These are phyloP conservation scores for Tinea pellionella DNA, from an alignment of 2,888 invertebrate species.

Conservation along the genomic window DNA sequence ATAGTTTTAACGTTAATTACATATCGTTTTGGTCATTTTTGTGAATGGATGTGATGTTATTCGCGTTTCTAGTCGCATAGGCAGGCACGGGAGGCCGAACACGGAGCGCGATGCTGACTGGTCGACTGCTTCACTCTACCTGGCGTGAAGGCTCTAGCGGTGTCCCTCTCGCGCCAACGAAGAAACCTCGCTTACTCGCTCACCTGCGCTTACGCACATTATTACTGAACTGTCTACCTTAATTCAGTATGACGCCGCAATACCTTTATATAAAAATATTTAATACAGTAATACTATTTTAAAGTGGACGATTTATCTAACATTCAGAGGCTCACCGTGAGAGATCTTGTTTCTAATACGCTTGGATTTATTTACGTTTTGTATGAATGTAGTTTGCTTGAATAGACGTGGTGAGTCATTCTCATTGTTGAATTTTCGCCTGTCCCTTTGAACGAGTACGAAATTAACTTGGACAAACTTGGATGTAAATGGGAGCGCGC, in stretches of 20 bases:
- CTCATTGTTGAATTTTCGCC: background rate
- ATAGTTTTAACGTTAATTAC: background rate
- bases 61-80: background rate
- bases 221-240: background rate
- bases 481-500: no score
- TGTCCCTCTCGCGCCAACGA: constrained; percentile 36
- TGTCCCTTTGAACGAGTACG: background rate
- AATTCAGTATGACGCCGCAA: background rate
- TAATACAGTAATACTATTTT: background rate
- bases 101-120: constrained; percentile 7
- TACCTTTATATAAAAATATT: background rate
- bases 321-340: background rate
- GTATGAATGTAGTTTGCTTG: background rate
- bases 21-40: background rate
- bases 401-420: background rate
- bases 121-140: constrained; percentile 33
- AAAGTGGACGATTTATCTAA: background rate
- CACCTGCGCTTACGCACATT: constrained; percentile 31
- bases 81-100: background rate
- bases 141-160: constrained; percentile 39
- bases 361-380: constrained; percentile 1
- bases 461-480: no score
- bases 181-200: constrained; percentile 29
- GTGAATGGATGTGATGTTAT: background rate
- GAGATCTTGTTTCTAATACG: constrained; percentile 9